Base-by-base conservation (phyloP, 2,888 invertebrate genomes). In the Drosophila kokeensis region DNA sequence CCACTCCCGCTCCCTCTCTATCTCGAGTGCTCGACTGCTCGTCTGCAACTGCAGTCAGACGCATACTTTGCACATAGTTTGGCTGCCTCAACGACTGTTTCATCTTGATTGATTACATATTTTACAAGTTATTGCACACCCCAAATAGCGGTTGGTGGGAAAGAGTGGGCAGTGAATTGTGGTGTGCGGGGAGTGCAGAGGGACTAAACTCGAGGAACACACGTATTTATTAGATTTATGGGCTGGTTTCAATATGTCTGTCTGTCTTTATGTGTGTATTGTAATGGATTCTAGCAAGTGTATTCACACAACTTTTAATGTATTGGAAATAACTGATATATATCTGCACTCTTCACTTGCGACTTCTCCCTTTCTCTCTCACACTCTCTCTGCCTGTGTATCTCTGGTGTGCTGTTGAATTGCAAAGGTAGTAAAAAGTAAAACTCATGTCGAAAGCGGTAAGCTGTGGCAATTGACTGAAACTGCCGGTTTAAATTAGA, bases 11-110 rank as follows among this genome's bases (percentile, higher is more conserved):
- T 38, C 15, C 29, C 29, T 4, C 15, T 30, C 27, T 40, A 42
- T 30, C 53, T 45, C 24, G 15, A 21, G 18, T 18, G 63, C 57
- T 45, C 21, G 21, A 54, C 27, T 64, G 50, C 53, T 55, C 36
- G 79, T 82, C 74, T 76, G 70, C 59, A 76, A 89, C 75, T 89
- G 90, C 89, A 87, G 86, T 87, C 89, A 90, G 90, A 89, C 90
- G 87, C 90, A 90, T 87, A 76, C 89, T 87, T 87, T 77, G 76
- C 76, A 87, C 90, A 90, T 90, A 89, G 90, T 90, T 90, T 88
- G 89, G 87, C 89, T 89, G 90, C 84, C 88, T 71, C 89, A 73
- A 83, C 87, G 90, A 90, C 89, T 87, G 90, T 89, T 90, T 87
- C 86, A 89, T 87, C 86, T 87, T 87, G 86, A 87, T 87, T 87